A percentile compares a stretch with the other conserved stretches of the same genome.
Conservation (phyloP, 2,797 vertebrate species). For the Stomatorhinus walkeri region DNA sequence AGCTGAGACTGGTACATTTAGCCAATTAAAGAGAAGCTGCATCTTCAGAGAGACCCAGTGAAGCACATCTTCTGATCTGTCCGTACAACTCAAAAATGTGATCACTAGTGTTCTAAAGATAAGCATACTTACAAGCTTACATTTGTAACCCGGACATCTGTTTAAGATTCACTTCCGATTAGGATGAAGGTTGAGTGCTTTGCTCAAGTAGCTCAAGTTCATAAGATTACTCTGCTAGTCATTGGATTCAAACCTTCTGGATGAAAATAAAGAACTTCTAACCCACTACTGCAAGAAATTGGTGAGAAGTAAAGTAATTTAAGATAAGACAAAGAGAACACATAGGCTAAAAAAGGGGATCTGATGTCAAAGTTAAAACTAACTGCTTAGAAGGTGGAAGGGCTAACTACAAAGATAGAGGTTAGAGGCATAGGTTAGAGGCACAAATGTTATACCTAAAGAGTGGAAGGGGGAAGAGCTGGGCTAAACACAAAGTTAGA, state of each 20-base stretch:
- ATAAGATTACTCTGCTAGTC: background rate
- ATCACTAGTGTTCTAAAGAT: background rate
- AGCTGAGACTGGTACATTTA: background rate
- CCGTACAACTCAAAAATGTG: background rate
- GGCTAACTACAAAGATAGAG: background rate
- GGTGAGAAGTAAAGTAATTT: background rate
- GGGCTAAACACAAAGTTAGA: too few species aligned
- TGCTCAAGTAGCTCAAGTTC: background rate
- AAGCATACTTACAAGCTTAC: background rate
- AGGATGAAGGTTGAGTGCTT: background rate
- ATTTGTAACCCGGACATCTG: background rate
- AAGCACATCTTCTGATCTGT: background rate
- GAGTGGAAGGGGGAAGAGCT: background rate
- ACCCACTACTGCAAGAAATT: background rate
- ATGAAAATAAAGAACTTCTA: background rate
- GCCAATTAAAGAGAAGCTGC: background rate
- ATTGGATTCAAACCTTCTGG: background rate
- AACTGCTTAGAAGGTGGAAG: background rate
- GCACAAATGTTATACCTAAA: background rate
- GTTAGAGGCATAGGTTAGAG: too few species aligned
- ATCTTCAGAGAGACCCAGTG: background rate
- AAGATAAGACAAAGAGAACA: background rate
- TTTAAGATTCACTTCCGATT: background rate
- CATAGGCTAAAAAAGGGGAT: background rate
- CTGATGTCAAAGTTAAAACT: background rate